Evolutionary conservation across 2,113 vertebrate genomes (phyloP), one percentile per base, ranked within the genome.

Genomic region (Perca schrenkii): DNA sequence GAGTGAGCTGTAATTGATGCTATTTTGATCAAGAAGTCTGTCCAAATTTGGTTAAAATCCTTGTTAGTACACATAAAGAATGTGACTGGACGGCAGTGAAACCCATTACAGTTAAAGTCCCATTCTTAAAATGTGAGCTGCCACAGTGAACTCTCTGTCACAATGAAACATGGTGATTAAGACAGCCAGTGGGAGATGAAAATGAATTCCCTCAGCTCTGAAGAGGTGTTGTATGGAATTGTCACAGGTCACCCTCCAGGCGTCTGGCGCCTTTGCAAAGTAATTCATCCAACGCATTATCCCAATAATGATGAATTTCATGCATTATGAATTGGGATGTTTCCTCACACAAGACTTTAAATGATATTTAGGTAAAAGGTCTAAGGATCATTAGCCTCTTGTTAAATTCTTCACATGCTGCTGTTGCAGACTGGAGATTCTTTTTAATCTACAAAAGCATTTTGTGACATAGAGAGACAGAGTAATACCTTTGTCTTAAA

Each of bases 251-350:
- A 95, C 88, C 89, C 91, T 90, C 85, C 67, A 83, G 90, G 87
- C 84, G 64, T 81, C 89, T 82, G 77, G 62, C 67, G 63, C 71
- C 64, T 93, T 86, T 89, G 95, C 93, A 92, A 92, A 94, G 94
- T 94, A 95, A 96, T 96, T 95, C 90, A 94, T 94, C 89, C 87
- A 77, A 85, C 34, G 73, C 87, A 95, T 96, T 95, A 96, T 95
- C 93, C 84, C 92, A 93, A 92, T 95, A 92, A 93, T 95, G 94
- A 96, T 94, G 86, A 82, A 95, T 95, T 94, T 92, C 74, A 82
- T 77, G 84, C 86, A 85, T 93, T 93, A 95, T 95, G 94, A 95
- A 94, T 92, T 13, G 86, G 88, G 94, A 95, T 95, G 94, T 95
- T 95, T 94, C 80, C 92, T 84, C 85, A 89, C 88, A 94, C 83